A percentile compares a stretch with the other conserved stretches of the same genome.
phyloP scores from a whole-genome alignment of 1,140 invertebrate species.

The Euwallacea fornicatus region DNA sequence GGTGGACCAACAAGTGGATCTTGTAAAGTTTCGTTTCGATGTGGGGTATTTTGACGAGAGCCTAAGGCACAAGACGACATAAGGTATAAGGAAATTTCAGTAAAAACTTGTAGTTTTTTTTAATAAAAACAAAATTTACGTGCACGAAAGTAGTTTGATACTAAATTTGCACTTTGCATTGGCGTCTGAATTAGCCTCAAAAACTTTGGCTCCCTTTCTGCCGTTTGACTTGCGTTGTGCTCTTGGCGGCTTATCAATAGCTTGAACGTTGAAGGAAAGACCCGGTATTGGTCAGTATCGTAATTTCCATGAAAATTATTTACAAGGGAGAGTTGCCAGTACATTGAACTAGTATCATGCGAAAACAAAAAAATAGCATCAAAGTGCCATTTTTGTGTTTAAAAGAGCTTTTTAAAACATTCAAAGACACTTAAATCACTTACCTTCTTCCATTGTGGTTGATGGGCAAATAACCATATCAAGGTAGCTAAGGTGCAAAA shows the following conservation, averaged over 20 bases:
- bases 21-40: constrained; percentile 40
- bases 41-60: constrained; percentile 43
- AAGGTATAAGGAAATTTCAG: too few relatives aligned
- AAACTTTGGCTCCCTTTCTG: too few relatives aligned
- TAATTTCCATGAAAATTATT: neutral
- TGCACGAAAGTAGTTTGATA: neutral
- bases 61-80: constrained; percentile 1
- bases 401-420: neutral
- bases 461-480: constrained; percentile 62
- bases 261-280: too few relatives aligned
- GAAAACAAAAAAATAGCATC: neutral
- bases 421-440: constrained; percentile 9
- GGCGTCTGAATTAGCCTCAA: neutral
- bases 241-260: too few relatives aligned
- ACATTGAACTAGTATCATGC: neutral
- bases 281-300: too few relatives aligned
- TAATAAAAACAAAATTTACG: neutral
- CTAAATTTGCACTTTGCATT: neutral
- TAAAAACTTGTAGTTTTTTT: constrained; percentile 2
- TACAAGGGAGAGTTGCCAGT: neutral
- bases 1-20: constrained; percentile 42
- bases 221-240: too few relatives aligned
- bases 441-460: constrained; percentile 41
- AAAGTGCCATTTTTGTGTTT: neutral
- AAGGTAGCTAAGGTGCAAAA: constrained; percentile 65